Base-by-base conservation (phyloP, 2,888 invertebrate genomes). In the Archaeoteleia sp. region DNA sequence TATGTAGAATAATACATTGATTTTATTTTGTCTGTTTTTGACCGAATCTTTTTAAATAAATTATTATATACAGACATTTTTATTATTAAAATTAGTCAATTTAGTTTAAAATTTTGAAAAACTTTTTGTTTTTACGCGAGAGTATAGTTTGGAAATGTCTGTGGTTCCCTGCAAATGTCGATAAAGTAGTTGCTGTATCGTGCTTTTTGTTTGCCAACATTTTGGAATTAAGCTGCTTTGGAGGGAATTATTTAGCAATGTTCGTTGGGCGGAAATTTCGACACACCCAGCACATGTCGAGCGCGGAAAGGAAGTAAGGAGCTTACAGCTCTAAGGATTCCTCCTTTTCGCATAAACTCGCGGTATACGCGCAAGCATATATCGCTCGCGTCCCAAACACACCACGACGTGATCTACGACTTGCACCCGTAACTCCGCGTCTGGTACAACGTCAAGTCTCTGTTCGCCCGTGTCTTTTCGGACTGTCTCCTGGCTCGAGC, bases 281-380 rank as follows among this genome's bases (percentile, higher is more conserved):
- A 62, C 67, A 67, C 67, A 67, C 67, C 67, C 62, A 67, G 53
- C 57, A 62, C 67, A 53, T 37, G 62, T 62, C 32, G 25, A 12
- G 29, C 67, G 45, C 15, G 45, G 37, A 55, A 51, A 49, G 58
- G 61, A 67, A 67, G 45, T 67, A 67, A 67, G 67, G 42, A 51
- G 67, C 67, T 67, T 67, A 67, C 53, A 62, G 57, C 67, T 57
- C 62, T 42, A 51, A 62, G 67, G 67, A 67, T 42, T 62, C 48
- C 62, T 62, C 67, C 62, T 67, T 67, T 62, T 39, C 54, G 48
- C 58, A 35, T 60, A 46, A 60, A 58, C 67, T 54, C 60, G 54
- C 42, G 13, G 12, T n/a, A 3, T 27, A 42, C 27, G 27, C 10
- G 13, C 17, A 51, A 60, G 67, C 67, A 45, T 67, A 67, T 67